Conservation (phyloP, 1,140 invertebrate species). For the Danaus melanippus region DNA sequence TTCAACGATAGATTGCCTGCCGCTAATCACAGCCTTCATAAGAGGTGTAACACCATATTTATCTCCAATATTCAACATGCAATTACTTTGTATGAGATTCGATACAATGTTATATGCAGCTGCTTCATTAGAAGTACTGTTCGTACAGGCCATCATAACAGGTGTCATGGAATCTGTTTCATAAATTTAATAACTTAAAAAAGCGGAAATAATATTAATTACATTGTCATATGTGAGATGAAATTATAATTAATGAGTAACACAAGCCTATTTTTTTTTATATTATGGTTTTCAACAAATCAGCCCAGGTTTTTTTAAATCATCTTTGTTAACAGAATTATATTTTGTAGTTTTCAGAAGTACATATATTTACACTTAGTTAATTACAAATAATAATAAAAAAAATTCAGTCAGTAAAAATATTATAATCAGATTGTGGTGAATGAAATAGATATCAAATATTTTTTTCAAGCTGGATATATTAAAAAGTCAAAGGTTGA, state of each 20-base stretch:
- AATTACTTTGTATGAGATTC: constrained; percentile 39
- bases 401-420: no score
- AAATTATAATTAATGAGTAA: no score
- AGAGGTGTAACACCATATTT: constrained; percentile 70
- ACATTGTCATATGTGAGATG: neutral
- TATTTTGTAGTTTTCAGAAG: no score
- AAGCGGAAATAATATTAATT: neutral
- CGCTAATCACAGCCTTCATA: constrained; percentile 69
- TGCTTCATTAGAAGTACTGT: constrained; percentile 43
- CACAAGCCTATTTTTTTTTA: no score
- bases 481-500: no score
- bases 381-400: no score
- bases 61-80: constrained; percentile 59
- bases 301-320: no score
- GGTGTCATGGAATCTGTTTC: constrained; percentile 72
- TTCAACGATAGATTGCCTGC: constrained; percentile 54
- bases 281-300: no score
- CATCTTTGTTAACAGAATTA: neutral
- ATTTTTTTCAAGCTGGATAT: no score
- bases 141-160: constrained; percentile 68
- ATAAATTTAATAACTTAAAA: constrained; percentile 3
- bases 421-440: no score
- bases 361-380: no score
- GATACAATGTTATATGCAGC: constrained; percentile 43
- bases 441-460: no score